Evolutionary conservation across 2,113 vertebrate genomes (phyloP), one percentile per base, ranked within the genome.

Genomic region (Montifringilla adamsi): DNA sequence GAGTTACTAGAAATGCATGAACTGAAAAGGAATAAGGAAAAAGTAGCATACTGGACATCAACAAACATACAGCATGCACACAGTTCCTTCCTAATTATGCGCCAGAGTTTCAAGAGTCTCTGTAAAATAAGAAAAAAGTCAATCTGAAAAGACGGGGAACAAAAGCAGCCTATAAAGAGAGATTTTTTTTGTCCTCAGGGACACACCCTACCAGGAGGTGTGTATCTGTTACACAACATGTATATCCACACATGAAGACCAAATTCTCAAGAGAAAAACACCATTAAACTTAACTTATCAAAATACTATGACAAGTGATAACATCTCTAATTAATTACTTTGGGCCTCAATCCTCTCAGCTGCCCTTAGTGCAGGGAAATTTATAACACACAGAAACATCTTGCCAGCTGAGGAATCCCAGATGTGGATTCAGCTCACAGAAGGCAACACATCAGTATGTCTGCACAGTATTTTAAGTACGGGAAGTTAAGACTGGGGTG

Each of bases 181-280:
- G 11, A 53, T 33, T 81, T 27, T 27, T 68, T 69, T 30, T 50
- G 14, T 62, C 26, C 30, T 72, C 44, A 9, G 39, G 24, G 47
- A 56, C 37, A 63, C 50, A 66, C 30, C 70, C 58, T 73, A 50
- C 11, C 44, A 79, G n/a, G 20, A 66, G 39, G 46, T 6, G 12
- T 35, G 10, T 26, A 5, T 41, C 26, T 84, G 49, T 73, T 90
- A 68, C 10, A 59, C 49, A 93, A 84, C 43, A 30, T 3, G 2
- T 11, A 46, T 11, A 30, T 15, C 10, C 60, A n/a, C 18, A 21
- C 2, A 37, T 0, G 2, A 78, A 73, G 9, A n/a, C 3, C 27
- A 68, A 41, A 78, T 67, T 81, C 77, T 75, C 56, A 78, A 52
- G 41, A 75, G 35, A 90, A 92, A 76, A 92, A 76, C 16, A 67